Evolutionary conservation across 2,888 invertebrate genomes (phyloP).

Genomic region (Agrilus biguttatus): DNA sequence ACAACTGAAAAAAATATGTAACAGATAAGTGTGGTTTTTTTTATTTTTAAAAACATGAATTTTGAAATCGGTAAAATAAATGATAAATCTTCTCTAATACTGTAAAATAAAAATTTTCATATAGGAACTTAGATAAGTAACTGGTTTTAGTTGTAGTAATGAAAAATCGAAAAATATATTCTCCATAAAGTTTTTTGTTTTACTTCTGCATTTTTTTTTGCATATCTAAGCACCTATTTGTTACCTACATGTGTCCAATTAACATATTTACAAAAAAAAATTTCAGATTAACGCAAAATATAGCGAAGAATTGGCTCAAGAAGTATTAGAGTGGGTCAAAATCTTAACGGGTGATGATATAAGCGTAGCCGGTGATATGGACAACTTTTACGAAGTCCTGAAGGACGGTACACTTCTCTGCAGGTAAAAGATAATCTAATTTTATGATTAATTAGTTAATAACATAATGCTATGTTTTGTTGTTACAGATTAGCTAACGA

Average conservation of each 20-base stretch:
- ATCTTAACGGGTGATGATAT: constrained; percentile 72
- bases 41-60: too few relatives aligned
- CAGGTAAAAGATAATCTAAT: constrained; percentile 41
- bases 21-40: too few relatives aligned
- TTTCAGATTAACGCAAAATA: constrained; percentile 96
- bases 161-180: too few relatives aligned
- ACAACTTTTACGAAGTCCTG: constrained; percentile 82
- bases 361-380: constrained; percentile 79
- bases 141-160: too few relatives aligned
- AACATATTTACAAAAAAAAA: too few relatives aligned
- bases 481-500: constrained; percentile 63
- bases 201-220: not conserved
- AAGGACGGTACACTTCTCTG: constrained; percentile 85
- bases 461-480: constrained; percentile 5
- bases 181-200: too few relatives aligned
- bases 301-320: constrained; percentile 84
- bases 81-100: too few relatives aligned
- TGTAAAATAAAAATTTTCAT: too few relatives aligned
- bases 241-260: not conserved
- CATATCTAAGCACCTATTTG: not conserved
- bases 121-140: too few relatives aligned
- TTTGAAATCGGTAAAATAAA: too few relatives aligned
- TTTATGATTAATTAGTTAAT: not conserved
- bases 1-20: too few relatives aligned
- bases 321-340: constrained; percentile 87